phyloP scores from a whole-genome alignment of 2,888 invertebrate genomes.

The Melolontha melolontha region DNA sequence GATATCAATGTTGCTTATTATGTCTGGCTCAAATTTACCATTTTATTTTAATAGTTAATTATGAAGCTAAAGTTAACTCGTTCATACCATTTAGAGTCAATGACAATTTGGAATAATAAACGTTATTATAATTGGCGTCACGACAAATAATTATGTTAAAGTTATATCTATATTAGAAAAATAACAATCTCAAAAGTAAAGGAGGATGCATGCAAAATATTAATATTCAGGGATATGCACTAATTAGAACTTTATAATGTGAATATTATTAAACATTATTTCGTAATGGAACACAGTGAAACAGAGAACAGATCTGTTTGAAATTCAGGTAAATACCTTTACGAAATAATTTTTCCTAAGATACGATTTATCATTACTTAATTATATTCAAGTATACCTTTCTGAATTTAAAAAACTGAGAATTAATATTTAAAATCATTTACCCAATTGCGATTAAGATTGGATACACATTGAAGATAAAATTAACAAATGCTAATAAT shows the following conservation, averaged over 20 bases:
- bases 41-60: slow-evolving; percentile 39
- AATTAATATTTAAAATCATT: no score
- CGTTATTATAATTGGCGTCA: slow-evolving; percentile 36
- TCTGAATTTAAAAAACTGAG: no score
- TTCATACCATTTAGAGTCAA: slow-evolving; percentile 29
- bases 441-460: no score
- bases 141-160: slow-evolving; percentile 35
- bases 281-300: slow-evolving; percentile 6
- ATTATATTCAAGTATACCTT: no score
- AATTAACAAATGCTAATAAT: no score
- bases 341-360: no score
- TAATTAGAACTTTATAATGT: slow-evolving; percentile 29
- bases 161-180: slow-evolving; percentile 19
- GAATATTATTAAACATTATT: slow-evolving; percentile 30
- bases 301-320: slow-evolving; percentile 12
- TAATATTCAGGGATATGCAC: slow-evolving; percentile 9
- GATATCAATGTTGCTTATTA: slow-evolving; percentile 33
- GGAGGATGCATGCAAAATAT: neutral
- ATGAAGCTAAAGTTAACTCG: slow-evolving; percentile 34
- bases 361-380: no score
- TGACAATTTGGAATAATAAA: slow-evolving; percentile 38
- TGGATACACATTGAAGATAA: no score
- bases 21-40: slow-evolving; percentile 30
- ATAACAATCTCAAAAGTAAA: slow-evolving; percentile 1
- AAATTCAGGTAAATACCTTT: neutral